phyloP scores from a whole-genome alignment of 1,140 invertebrate genomes.

The Microplitis demolitor region DNA sequence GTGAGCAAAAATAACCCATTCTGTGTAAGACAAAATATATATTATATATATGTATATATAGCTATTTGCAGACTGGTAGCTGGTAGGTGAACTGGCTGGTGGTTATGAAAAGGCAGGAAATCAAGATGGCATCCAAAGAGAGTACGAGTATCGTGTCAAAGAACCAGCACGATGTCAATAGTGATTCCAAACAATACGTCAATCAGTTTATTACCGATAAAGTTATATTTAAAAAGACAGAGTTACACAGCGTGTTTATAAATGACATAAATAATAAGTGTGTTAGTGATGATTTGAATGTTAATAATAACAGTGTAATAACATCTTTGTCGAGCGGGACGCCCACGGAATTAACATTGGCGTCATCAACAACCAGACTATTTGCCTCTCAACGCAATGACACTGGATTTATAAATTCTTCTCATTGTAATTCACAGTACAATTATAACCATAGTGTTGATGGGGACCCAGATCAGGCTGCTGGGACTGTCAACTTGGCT shows the following conservation, averaged over 20 bases:
- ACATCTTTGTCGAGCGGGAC: conserved; percentile 43
- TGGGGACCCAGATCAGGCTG: conserved; percentile 23
- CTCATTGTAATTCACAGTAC: not conserved
- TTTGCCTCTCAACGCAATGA: conserved; percentile 31
- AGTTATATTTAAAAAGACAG: conserved; percentile 5
- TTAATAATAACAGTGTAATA: conserved; percentile 26
- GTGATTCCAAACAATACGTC: conserved; percentile 38
- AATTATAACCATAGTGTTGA: conserved; percentile 26
- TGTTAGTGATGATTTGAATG: conserved; percentile 17
- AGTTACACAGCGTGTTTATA: conserved; percentile 16
- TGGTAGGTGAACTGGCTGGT: no score
- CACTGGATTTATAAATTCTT: not conserved
- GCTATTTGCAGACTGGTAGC: no score
- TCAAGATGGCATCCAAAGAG: conserved; percentile 64
- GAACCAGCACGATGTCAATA: conserved; percentile 59
- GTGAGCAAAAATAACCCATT: no score
- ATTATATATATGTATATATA: no score
- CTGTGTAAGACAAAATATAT: no score
- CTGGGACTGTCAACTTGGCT: conserved; percentile 21
- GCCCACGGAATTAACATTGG: conserved; percentile 49
- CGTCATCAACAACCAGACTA: conserved; percentile 35
- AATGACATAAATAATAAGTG: conserved; percentile 15
- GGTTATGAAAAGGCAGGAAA: conserved; percentile 32
- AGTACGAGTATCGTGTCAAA: conserved; percentile 57
- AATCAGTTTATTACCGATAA: conserved; percentile 25